Base-by-base conservation (phyloP, 2,888 invertebrate species). In the Entomobrya proxima region DNA sequence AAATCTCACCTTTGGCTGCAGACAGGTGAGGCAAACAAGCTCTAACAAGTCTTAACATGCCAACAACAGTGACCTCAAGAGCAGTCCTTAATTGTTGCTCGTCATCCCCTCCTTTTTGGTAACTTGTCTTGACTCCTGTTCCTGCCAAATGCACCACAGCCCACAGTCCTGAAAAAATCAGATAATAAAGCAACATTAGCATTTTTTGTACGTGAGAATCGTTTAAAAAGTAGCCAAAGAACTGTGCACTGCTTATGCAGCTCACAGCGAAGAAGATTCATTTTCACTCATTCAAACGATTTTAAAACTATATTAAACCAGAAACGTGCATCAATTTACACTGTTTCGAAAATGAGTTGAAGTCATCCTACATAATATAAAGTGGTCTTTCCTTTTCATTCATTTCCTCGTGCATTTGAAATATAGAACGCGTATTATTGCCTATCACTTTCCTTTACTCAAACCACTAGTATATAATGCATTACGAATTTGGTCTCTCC, bases 121-220 rank as follows among this genome's bases (percentile, higher is more conserved):
- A 84, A 69, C 85, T 84, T 18, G 86, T 87, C 72, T 86, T 88
- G 67, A 88, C 88, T 72, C 89, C 88, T 35, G 89, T 89, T 35
- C 96, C 96, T 27, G 96, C 96, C 37, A 96, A 96, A 92, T 96
- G 96, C 88, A 96, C 94, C 32, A 96, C 95, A 69, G 96, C 96
- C 94, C 96, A 95, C 80, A 96, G 93, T 87, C 95, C 95, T 95
- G 91, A 2, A 92, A 92, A 58, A 58, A 52, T 2, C 18, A 50
- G 50, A 50, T 50, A 30, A 30, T 40, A 67, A 67, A 67, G 21
- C 18, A 67, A 67, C 35, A 44, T 44, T 44, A 15, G 44, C 44
- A 44, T 44, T 44, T 44, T 18, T 37, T 21, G 37, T 67, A 67
- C 40, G 67, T 58, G 58, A 58, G 58, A 58, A 58, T 58, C 58